Evolutionary conservation across 2,113 vertebrate species (phyloP).

Genomic region (Microcebus murinus): DNA sequence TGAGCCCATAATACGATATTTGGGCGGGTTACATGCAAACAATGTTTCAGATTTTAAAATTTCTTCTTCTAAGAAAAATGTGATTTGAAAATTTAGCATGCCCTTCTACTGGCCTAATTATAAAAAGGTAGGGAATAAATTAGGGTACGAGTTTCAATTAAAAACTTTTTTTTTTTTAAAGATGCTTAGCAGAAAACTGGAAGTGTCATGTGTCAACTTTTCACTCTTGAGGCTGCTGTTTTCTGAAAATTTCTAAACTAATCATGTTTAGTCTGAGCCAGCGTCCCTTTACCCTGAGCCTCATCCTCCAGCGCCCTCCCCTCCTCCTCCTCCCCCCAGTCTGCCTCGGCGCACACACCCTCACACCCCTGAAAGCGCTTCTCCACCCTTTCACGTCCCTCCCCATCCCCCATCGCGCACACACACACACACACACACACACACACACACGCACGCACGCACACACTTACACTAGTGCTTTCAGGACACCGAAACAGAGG

Average conservation of each 20-base stretch:
- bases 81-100: conserved; percentile 19
- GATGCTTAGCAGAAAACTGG: conserved; percentile 16
- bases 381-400: neutral
- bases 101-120: neutral
- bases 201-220: conserved; percentile 40
- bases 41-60: conserved; percentile 30
- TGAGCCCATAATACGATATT: neutral
- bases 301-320: conserved; percentile 28
- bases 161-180: neutral
- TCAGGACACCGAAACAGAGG: conserved; percentile 67
- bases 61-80: conserved; percentile 13
- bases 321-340: neutral
- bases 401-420: conserved; percentile 5
- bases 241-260: conserved; percentile 41
- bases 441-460: neutral
- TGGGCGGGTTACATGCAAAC: conserved; percentile 15
- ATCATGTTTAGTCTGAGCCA: neutral
- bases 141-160: neutral
- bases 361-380: conserved; percentile 27
- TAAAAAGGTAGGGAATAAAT: neutral
- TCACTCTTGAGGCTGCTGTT: neutral
- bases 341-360: neutral
- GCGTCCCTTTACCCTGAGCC: neutral
- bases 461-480: conserved; percentile 50
- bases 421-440: neutral